Evolutionary conservation across 2,113 vertebrate species (phyloP), one percentile per base, ranked within the genome.

Genomic region (Euleptes europaea): DNA sequence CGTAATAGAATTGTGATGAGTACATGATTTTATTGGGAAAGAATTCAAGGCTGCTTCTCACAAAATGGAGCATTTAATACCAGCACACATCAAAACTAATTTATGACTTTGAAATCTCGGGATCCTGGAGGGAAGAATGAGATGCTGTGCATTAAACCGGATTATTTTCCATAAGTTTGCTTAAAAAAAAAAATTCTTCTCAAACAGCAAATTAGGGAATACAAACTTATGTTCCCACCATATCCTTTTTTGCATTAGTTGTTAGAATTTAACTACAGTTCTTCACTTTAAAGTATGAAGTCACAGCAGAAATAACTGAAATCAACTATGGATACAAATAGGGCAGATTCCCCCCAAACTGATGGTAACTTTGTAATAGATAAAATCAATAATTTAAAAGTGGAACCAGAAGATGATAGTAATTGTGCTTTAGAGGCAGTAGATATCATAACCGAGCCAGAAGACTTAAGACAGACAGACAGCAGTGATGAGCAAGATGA

Each of bases 401-500:
- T 82, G 79, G 95, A 95, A 89, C 94, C 93, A 80, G 94, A 96
- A 5, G 94, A 92, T 1, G 83, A 76, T 15, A 42, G 78, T 80
- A 90, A 92, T 78, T 93, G 84, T 74, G 60, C 92, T 88, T 35
- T 93, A 70, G 94, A 91, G 88, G 87, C 92, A 86, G 85, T 93
- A 26, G 96, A 96, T 94, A 94, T 97, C 78, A 97, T 96, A 90
- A 92, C 92, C 15, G 96, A 97, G 90, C 94, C 90, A 60, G 97
- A 97, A 91, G 95, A 94, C 28, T 83, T 95, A 82, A 96, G 94
- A 84, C 97, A 97, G 28, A 81, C 1, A 0, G 97, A 96, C 70
- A 91, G 94, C 14, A 96, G 97, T 0, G 97, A 97, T 40, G 97
- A 97, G 49, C 97, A 96, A 77, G 92, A 90, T 0, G 95, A 93